Conservation (phyloP, 2,797 vertebrate species). For the Rhincodon typus region DNA sequence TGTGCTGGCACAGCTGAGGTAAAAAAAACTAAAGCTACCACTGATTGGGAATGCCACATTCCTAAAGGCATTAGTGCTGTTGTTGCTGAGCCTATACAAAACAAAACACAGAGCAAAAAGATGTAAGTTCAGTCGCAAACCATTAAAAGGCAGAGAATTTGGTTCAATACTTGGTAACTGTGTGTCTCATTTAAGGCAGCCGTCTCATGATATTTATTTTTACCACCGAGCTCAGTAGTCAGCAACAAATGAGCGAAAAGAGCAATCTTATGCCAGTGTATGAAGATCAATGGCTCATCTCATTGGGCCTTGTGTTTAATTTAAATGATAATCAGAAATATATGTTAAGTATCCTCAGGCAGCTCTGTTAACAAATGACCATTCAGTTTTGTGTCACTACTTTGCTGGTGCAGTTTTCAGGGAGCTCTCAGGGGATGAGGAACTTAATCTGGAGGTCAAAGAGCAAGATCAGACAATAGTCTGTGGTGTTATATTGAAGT, state of each 20-base stretch:
- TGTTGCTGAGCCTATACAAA: neutral
- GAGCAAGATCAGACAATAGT: neutral
- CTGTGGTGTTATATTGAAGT: neutral
- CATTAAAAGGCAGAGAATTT: neutral
- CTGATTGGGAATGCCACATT: neutral
- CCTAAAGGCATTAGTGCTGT: neutral
- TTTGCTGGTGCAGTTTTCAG: neutral
- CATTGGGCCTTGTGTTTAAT: neutral
- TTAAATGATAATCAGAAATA: neutral
- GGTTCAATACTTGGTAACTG: neutral
- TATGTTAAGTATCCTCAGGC: neutral
- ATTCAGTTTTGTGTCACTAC: neutral
- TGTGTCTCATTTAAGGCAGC: neutral
- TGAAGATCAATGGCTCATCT: neutral
- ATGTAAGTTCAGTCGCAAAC: neutral
- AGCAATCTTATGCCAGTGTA: neutral
- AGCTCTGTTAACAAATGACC: neutral
- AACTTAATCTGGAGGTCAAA: neutral
- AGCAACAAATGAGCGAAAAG: neutral
- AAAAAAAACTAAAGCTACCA: neutral
- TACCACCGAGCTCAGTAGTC: neutral
- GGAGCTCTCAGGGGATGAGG: neutral
- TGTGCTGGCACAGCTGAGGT: neutral
- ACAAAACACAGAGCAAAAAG: neutral
- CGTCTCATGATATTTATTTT: neutral